Evolutionary conservation across 2,888 invertebrate species (phyloP), one percentile per base, ranked within the genome.

Genomic region (Mylabris sibirica): DNA sequence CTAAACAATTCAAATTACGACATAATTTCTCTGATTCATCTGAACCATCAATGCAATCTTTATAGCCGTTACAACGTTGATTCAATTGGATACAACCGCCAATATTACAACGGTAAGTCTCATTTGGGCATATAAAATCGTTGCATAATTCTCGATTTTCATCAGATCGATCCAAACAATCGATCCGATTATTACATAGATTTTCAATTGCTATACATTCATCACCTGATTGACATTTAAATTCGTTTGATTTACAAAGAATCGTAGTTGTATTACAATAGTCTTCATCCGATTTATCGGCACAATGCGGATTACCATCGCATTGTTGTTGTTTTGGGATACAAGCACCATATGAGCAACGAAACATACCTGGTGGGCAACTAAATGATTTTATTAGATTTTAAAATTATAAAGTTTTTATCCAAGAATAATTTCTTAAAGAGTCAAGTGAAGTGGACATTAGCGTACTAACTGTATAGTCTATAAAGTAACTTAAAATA

Each of bases 271-370:
- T 69, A n/a, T 77, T 77, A 67, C 80, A 81, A 26, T 75, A 70
- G 26, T 66, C 74, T 70, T 81, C 80, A 70, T 81, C 81, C 1
- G 81, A 80, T 60, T 72, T 67, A 72, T 81, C 81, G 8, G 74
- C 72, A 66, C 82, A 82, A 59, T 83, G 80, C 11, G 67, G 60
- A 30, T 68, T 70, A 2, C 79, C 79, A 73, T 83, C 79, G 64
- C 84, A 84, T 24, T 79, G 74, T 34, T 73, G 63, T 12, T 65
- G 68, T 30, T 79, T 72, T 4, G 74, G 72, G 41, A 83, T 75
- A 65, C 83, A 83, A 0, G 81, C 84, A 24, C 83, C 83, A 69
- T 82, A 83, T 64, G 78, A 73, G 72, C 84, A 84, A 64, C 81
- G 79, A 69, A 81, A 83, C 57, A 76, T 76, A 34, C 74, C 35